Evolutionary conservation across 2,113 vertebrate genomes (phyloP).

Genomic region (Sebastes fasciatus): DNA sequence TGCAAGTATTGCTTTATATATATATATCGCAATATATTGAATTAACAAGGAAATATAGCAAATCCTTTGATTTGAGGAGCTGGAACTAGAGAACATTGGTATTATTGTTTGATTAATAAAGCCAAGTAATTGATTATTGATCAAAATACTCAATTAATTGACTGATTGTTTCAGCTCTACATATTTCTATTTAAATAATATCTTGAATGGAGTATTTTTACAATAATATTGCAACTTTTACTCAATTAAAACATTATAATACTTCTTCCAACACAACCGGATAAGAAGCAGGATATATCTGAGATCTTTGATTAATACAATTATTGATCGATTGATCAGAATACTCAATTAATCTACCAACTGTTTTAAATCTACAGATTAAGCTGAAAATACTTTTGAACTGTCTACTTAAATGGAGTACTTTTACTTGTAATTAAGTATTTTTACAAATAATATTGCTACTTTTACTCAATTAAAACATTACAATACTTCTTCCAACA

Average conservation of each 20-base stretch:
- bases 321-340: too few relatives aligned
- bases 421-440: neutral
- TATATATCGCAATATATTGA: too few relatives aligned
- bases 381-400: too few relatives aligned
- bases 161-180: neutral
- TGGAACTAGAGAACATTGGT: neutral
- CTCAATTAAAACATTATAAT: neutral
- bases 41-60: neutral
- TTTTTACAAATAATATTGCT: neutral
- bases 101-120: neutral
- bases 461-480: neutral
- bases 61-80: neutral
- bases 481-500: neutral
- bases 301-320: too few relatives aligned
- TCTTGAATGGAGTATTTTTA: neutral
- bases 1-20: too few relatives aligned
- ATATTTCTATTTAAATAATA: neutral
- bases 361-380: too few relatives aligned
- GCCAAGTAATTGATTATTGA: neutral
- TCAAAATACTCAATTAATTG: too few relatives aligned
- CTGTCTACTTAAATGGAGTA: too few relatives aligned
- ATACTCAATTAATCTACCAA: too few relatives aligned
- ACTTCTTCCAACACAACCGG: neutral
- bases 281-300: neutral
- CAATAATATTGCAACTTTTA: neutral